Evolutionary conservation across 2,113 vertebrate genomes (phyloP), one percentile per base, ranked within the genome.

Genomic region (Gallinago jamesoni): DNA sequence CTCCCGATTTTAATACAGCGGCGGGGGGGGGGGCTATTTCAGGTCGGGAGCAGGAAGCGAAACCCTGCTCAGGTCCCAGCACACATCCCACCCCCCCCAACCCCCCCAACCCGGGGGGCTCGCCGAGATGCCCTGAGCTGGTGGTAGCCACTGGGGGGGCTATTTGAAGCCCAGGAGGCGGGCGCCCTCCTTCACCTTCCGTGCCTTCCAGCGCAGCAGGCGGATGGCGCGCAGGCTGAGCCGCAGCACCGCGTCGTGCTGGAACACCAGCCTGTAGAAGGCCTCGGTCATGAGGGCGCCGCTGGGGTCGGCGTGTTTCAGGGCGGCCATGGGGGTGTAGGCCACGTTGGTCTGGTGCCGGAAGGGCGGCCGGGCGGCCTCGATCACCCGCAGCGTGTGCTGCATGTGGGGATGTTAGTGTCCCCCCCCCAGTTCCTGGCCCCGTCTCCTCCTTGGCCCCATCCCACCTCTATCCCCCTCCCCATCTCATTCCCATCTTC

Each of bases 301-400:
- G 68, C 91, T 92, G 95, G 96, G 96, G 91, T 96, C 96, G 9
- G 96, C 96, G 45, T 91, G 93, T 35, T 96, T 96, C 76, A 96
- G 95, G 1, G 95, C 96, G 1, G 96, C 87, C 96, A 96, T 64
- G 7, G 96, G 96, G 0, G 95, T 91, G 96, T 93, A 96, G 1
- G 89, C 96, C 16, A 3, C 89, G 50, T 95, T 96, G 33, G 96
- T 96, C 60, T 80, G 95, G 76, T 96, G 96, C 55, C 96, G 95
- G 96, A 97, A 97, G 13, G 96, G 96, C 3, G 96, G 96, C 60
- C 24, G 76, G 3, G 64, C 45, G 0, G 93, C 93, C 77, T 95
- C 93, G 50, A 96, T 94, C 95, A 96, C 93, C 89, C 95, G 87
- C 89, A 96, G 93, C 5, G 95, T 96, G 95, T 96, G 96, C 96